These are phyloP conservation scores for Pachliopta kotzebuea DNA, from an alignment of 2,888 invertebrate species.

Conservation along the genomic window DNA sequence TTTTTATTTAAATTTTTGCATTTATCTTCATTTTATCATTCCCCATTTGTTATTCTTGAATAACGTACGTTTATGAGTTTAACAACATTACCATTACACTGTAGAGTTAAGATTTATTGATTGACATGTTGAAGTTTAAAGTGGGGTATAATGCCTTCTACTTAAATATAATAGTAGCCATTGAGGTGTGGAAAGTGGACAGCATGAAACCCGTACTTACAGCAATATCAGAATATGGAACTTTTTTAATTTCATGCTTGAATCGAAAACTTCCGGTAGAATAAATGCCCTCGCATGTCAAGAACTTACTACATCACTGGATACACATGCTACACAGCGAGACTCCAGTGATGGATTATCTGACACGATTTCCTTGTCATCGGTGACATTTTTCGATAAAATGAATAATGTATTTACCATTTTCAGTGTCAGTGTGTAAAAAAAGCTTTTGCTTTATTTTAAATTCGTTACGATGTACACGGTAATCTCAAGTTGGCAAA, in stretches of 20 bases:
- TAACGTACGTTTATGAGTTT: not conserved
- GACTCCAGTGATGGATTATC: constrained; percentile 42
- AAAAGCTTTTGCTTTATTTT: no score
- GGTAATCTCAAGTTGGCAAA: no score
- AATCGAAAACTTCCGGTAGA: constrained; percentile 58
- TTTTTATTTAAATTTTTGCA: no score
- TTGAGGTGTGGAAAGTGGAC: constrained; percentile 22
- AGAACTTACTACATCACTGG: constrained; percentile 38
- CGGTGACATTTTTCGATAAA: constrained; percentile 6
- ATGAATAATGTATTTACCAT: not conserved
- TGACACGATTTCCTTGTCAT: constrained; percentile 31
- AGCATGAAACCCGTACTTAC: constrained; percentile 26
- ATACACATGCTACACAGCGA: constrained; percentile 32
- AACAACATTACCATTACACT: not conserved
- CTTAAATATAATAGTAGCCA: constrained; percentile 15
- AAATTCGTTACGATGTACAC: no score
- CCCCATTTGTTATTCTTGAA: no score
- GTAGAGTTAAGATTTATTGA: not conserved
- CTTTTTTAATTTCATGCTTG: constrained; percentile 77
- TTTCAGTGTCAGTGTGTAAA: no score
- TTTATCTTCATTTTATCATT: no score
- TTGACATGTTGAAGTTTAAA: not conserved
- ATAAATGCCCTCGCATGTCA: constrained; percentile 45
- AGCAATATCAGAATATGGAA: constrained; percentile 51
- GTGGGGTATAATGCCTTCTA: not conserved